A percentile compares a stretch with the other conserved stretches of the same genome.
Evolutionary conservation across 2,113 vertebrate genomes (phyloP).

Genomic region (Oryzias melastigma): DNA sequence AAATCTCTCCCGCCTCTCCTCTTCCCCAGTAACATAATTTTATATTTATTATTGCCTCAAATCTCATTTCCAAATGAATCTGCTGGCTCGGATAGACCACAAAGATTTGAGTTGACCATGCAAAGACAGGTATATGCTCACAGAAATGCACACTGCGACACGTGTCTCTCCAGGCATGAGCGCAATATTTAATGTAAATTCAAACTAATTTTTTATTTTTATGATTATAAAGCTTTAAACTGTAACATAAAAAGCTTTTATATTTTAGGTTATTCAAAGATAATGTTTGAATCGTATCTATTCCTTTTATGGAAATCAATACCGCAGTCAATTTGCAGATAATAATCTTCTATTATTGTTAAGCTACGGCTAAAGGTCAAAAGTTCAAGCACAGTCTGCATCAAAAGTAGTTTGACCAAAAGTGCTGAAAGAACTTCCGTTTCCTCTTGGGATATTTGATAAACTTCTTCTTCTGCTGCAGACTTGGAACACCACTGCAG

Average conservation of each 20-base stretch:
- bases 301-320: constrained; percentile 36
- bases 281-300: constrained; percentile 44
- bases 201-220: constrained; percentile 22
- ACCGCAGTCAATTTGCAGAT: constrained; percentile 31
- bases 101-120: constrained; percentile 63
- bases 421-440: constrained; percentile 1
- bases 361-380: constrained; percentile 12
- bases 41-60: constrained; percentile 62
- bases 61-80: constrained; percentile 68
- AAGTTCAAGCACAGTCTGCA: constrained; percentile 27
- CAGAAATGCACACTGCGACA: constrained; percentile 19
- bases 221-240: constrained; percentile 39
- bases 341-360: constrained; percentile 5
- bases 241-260: constrained; percentile 32
- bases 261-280: constrained; percentile 34
- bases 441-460: constrained; percentile 14
- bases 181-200: too few relatives aligned
- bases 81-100: constrained; percentile 56
- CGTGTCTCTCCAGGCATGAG: constrained; percentile 15
- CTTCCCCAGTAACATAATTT: constrained; percentile 27
- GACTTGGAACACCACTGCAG: constrained; percentile 29
- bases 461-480: constrained; percentile 15
- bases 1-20: constrained; percentile 21
- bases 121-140: constrained; percentile 36
- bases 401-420: constrained; percentile 18